Evolutionary conservation across 2,797 vertebrate species (phyloP).

Genomic region (Momotus momota): DNA sequence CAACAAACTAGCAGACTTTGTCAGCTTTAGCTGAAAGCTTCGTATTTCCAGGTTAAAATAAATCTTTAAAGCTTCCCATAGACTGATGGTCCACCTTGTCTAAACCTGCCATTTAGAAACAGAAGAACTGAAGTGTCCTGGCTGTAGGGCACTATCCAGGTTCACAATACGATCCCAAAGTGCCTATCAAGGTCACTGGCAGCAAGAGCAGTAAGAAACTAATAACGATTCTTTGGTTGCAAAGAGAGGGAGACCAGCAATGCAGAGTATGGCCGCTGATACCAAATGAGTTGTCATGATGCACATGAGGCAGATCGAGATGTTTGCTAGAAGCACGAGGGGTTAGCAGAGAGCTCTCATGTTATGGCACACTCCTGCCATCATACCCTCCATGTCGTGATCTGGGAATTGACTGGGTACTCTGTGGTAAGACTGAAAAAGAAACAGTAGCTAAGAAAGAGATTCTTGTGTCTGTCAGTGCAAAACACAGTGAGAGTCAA

Average conservation of each 20-base stretch:
- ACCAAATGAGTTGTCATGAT: neutral
- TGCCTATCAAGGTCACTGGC: accelerated
- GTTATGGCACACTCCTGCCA: neutral
- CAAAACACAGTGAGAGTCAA: neutral
- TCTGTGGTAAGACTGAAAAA: neutral
- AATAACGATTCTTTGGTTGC: neutral
- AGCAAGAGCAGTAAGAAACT: neutral
- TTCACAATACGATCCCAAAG: neutral
- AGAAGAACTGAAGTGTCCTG: neutral
- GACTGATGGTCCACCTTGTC: neutral
- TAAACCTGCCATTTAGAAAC: neutral
- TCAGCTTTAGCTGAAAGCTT: neutral
- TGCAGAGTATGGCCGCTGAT: neutral
- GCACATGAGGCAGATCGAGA: neutral
- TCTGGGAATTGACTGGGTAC: neutral
- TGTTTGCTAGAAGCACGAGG: neutral
- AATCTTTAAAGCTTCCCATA: neutral
- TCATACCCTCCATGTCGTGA: neutral
- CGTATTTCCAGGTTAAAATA: neutral
- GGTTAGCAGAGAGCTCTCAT: neutral
- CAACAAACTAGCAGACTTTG: neutral
- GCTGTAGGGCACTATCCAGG: neutral
- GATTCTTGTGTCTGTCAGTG: neutral
- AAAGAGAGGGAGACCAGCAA: neutral
- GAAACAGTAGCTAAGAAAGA: neutral